Conservation (phyloP, 1,140 invertebrate genomes). For the Ericerus pela region DNA sequence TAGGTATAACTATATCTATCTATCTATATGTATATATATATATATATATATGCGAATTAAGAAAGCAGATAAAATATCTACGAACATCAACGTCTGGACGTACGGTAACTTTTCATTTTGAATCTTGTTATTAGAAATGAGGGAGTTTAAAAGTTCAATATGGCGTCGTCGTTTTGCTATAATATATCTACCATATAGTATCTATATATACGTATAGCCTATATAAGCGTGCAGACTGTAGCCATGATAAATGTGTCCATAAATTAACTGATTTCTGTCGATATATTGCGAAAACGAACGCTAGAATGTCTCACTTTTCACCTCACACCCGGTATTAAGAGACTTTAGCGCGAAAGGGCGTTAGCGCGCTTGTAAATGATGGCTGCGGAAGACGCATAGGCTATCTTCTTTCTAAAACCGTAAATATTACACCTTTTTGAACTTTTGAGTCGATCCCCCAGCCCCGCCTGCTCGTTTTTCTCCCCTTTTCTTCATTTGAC, state of each 20-base stretch:
- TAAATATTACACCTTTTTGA: slow-evolving; percentile 6
- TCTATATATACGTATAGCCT: no score
- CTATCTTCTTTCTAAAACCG: slow-evolving; percentile 5
- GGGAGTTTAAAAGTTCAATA: slow-evolving; percentile 4
- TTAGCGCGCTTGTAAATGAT: slow-evolving; percentile 6
- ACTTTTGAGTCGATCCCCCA: background rate
- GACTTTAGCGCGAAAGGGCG: background rate
- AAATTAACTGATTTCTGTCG: slow-evolving; percentile 8
- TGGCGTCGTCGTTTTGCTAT: slow-evolving; percentile 3
- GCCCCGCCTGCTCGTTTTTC: background rate
- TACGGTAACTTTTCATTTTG: slow-evolving; percentile 8
- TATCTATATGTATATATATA: no score
- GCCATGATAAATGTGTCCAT: slow-evolving; percentile 4
- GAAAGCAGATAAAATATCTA: background rate
- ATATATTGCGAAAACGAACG: slow-evolving; percentile 8
- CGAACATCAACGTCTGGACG: slow-evolving; percentile 7
- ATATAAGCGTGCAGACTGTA: no score
- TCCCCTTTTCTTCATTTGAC: background rate
- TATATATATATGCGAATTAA: no score
- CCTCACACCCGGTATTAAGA: background rate
- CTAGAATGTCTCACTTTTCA: background rate
- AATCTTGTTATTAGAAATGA: slow-evolving; percentile 11
- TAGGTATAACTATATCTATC: no score
- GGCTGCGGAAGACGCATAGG: background rate
- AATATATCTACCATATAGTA: no score